Evolutionary conservation across 2,888 invertebrate species (phyloP).

Genomic region (Synanthedon tipuliformis): DNA sequence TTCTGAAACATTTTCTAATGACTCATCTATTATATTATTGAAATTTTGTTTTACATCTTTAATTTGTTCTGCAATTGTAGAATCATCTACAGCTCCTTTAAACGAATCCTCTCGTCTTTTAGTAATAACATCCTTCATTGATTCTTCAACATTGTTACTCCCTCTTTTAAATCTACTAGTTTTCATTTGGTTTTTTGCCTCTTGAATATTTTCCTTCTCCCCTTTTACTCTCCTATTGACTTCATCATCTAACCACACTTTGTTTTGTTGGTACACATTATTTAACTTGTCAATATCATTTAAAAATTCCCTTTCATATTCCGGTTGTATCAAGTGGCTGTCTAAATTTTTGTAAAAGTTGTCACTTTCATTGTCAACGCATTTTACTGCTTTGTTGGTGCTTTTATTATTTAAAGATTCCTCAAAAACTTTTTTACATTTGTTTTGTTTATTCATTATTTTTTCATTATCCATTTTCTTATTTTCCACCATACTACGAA

Average conservation of each 20-base stretch:
- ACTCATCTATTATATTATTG: background rate
- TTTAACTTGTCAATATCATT: slow-evolving; percentile 42
- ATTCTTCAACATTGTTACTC: slow-evolving; percentile 10
- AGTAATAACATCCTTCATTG: slow-evolving; percentile 16
- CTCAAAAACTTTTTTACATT: slow-evolving; percentile 56
- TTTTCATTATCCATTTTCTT: slow-evolving; percentile 17
- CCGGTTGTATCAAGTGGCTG: slow-evolving; percentile 21
- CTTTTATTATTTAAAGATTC: slow-evolving; percentile 43
- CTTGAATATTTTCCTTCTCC: slow-evolving; percentile 24
- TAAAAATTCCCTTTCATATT: slow-evolving; percentile 42
- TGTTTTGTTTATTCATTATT: slow-evolving; percentile 30
- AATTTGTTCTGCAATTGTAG: background rate
- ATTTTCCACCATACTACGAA: slow-evolving; percentile 27
- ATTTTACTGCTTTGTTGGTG: slow-evolving; percentile 37
- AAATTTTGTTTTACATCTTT: background rate
- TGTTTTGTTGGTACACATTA: slow-evolving; percentile 48
- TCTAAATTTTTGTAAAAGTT: slow-evolving; percentile 18
- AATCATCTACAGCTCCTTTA: background rate
- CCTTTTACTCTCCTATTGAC: slow-evolving; percentile 32
- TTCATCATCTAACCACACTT: slow-evolving; percentile 52
- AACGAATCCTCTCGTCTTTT: slow-evolving; percentile 10
- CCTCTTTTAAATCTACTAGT: slow-evolving; percentile 1
- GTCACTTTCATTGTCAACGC: slow-evolving; percentile 34
- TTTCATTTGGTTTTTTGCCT: slow-evolving; percentile 19
- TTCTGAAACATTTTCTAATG: background rate